These are phyloP conservation scores for Euproctis similis DNA, from an alignment of 2,888 invertebrate genomes.

Conservation along the genomic window DNA sequence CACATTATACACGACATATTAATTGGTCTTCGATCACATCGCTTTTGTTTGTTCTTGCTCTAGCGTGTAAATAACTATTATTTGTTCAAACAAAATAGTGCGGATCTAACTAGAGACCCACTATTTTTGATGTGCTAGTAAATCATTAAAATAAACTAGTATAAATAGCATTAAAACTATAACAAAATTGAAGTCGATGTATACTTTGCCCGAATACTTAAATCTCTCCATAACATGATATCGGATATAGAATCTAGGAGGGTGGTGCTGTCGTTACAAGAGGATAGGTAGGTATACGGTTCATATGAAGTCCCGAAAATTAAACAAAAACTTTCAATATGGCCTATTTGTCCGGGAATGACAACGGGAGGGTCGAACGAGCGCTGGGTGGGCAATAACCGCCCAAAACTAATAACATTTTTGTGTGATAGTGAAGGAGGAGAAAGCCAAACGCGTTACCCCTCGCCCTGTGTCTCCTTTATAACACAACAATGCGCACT, in stretches of 20 bases:
- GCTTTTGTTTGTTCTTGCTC: no score
- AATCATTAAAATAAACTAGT: constrained; percentile 3
- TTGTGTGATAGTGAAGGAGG: constrained; percentile 63
- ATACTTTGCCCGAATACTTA: no score
- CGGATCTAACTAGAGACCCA: not conserved
- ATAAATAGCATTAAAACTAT: constrained; percentile 9
- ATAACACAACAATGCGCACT: constrained; percentile 60
- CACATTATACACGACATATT: constrained; percentile 51
- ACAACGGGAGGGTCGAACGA: constrained; percentile 46
- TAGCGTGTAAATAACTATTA: no score
- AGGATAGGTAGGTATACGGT: no score
- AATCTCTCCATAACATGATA: no score
- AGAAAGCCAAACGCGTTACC: constrained; percentile 49
- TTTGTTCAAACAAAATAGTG: not conserved
- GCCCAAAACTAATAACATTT: constrained; percentile 73
- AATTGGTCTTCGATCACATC: constrained; percentile 50
- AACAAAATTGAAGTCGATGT: no score
- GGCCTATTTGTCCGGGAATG: constrained; percentile 48
- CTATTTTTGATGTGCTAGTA: not conserved
- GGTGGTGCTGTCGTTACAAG: no score
- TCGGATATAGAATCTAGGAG: no score
- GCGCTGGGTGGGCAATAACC: constrained; percentile 61
- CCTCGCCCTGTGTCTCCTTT: constrained; percentile 57
- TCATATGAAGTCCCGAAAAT: constrained; percentile 24
- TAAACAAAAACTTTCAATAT: constrained; percentile 51